Conservation (phyloP, 2,888 invertebrate genomes). For the Drosophila falleni region DNA sequence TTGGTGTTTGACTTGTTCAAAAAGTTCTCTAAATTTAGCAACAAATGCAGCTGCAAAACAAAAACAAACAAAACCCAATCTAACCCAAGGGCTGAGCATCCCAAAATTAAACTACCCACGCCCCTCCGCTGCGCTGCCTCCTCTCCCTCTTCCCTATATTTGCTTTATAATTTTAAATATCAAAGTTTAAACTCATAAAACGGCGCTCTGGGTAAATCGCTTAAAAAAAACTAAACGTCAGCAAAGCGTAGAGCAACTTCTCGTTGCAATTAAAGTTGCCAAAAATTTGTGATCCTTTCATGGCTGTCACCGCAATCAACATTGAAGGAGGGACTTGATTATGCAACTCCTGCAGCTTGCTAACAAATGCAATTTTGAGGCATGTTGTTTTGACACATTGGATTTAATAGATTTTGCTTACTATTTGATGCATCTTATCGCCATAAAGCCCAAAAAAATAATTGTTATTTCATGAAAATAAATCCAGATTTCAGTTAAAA, state of each 20-base stretch:
- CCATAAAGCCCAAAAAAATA: too few species aligned
- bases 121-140: too few species aligned
- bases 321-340: slow-evolving; percentile 10
- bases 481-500: neutral
- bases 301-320: slow-evolving; percentile 19
- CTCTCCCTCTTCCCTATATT: neutral
- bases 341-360: slow-evolving; percentile 54
- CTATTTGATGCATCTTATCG: neutral
- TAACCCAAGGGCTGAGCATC: slow-evolving; percentile 23
- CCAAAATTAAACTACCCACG: slow-evolving; percentile 35
- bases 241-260: slow-evolving; percentile 15
- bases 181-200: slow-evolving; percentile 69
- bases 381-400: slow-evolving; percentile 42
- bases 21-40: slow-evolving; percentile 71
- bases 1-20: slow-evolving; percentile 50
- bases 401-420: neutral
- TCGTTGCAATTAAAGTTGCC: slow-evolving; percentile 28
- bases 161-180: slow-evolving; percentile 55
- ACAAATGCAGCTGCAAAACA: slow-evolving; percentile 38
- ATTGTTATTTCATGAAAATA: too few species aligned
- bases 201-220: slow-evolving; percentile 30
- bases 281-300: slow-evolving; percentile 15
- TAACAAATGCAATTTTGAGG: slow-evolving; percentile 59
- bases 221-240: slow-evolving; percentile 15
- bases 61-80: slow-evolving; percentile 36